Evolutionary conservation across 2,797 vertebrate species (phyloP).

Genomic region (Pangasius djambal): DNA sequence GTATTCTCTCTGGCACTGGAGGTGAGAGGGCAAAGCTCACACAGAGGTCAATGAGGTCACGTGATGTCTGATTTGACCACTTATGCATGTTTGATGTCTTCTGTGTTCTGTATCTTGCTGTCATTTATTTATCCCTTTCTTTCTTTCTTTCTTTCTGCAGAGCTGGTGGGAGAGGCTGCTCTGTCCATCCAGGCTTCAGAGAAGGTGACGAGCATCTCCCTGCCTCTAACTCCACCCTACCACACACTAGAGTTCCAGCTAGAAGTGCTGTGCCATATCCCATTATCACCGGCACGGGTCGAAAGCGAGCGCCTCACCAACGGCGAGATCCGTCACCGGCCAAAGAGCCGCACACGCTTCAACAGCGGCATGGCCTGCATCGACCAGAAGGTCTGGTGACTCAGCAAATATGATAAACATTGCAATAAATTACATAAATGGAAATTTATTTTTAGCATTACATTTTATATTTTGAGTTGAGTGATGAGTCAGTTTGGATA

Average conservation of each 20-base stretch:
- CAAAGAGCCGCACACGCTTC: conserved; percentile 78
- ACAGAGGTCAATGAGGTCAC: neutral
- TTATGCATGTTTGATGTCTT: neutral
- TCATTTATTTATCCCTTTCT: neutral
- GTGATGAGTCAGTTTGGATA: neutral
- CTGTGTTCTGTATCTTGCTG: neutral
- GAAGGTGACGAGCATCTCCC: conserved; percentile 91
- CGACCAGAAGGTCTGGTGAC: conserved; percentile 85
- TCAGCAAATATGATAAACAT: neutral
- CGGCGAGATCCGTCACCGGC: conserved; percentile 79
- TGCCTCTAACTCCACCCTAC: conserved; percentile 88
- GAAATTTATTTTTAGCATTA: neutral
- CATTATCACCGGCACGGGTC: conserved; percentile 72
- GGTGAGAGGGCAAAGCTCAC: conserved; percentile 69
- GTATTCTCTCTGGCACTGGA: conserved; percentile 81
- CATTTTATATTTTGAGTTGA: neutral
- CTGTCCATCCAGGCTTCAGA: conserved; percentile 90
- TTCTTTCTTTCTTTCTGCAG: conserved; percentile 63
- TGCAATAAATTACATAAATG: neutral
- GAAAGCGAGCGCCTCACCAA: conserved; percentile 76
- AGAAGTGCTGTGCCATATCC: conserved; percentile 88
- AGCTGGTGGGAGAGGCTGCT: conserved; percentile 76
- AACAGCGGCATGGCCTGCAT: conserved; percentile 81
- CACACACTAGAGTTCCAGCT: conserved; percentile 92
- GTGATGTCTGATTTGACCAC: neutral